These are phyloP conservation scores for Chelon auratus DNA, from an alignment of 2,797 vertebrate genomes.

Conservation along the genomic window DNA sequence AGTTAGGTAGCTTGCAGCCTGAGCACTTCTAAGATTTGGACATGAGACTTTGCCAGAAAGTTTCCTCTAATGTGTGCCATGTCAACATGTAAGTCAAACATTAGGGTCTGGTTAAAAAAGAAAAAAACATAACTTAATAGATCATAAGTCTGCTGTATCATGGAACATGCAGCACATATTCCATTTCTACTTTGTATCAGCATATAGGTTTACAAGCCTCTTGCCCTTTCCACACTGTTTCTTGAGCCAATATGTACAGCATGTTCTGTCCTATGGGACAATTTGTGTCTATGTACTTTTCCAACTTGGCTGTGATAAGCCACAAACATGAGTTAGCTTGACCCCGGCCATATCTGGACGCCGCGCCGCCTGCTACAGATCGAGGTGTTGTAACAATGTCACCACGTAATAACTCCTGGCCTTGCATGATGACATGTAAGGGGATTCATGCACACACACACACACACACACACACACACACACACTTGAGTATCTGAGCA, in stretches of 20 bases:
- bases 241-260: constrained; percentile 14
- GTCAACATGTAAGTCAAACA: too few species aligned
- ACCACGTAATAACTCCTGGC: constrained; percentile 67
- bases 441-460: constrained; percentile 27
- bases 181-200: too few species aligned
- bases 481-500: constrained; percentile 21
- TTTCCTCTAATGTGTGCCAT: too few species aligned
- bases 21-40: not conserved
- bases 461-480: constrained; percentile 20
- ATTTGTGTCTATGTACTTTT: constrained; percentile 51
- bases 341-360: constrained; percentile 60
- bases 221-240: constrained; percentile 18
- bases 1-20: not conserved
- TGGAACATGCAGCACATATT: not conserved
- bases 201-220: too few species aligned
- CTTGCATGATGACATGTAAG: constrained; percentile 52
- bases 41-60: not conserved
- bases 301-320: constrained; percentile 57
- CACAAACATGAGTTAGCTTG: constrained; percentile 58
- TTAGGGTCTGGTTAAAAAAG: too few species aligned
- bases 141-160: not conserved
- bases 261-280: constrained; percentile 41
- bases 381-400: constrained; percentile 68
- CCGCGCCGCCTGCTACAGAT: constrained; percentile 34
- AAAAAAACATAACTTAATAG: not conserved